Base-by-base conservation (phyloP, 2,888 invertebrate species). In the Melipona bicolor region DNA sequence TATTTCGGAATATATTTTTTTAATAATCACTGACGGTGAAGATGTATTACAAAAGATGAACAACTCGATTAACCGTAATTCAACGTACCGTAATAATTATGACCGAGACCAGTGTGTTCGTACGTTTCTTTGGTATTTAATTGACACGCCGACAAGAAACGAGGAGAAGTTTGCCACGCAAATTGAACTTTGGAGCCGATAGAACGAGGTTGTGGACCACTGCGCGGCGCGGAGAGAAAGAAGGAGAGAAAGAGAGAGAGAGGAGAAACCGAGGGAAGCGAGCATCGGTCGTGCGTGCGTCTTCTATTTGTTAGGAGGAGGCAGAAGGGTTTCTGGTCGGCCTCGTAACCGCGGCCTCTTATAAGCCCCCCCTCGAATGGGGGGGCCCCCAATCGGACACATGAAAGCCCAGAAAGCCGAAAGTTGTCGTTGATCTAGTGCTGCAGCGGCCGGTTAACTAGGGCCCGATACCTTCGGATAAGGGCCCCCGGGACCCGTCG, bases 381-480 rank as follows among this genome's bases (percentile, higher is more conserved):
- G 89, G 86, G 89, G 87, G 87, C 89, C 89, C 89, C 88, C 86
- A 87, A 88, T 91, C 89, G 91, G 92, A 92, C 90, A 93, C 93
- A 93, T 93, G 91, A 94, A 94, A 94, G 93, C 91, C 43, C 91
- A 88, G 91, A 90, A 91, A 87, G 92, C 94, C 93, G 93, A 93
- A 93, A 93, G 88, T 89, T 92, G 93, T 93, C 93, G 93, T 93
- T 94, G 93, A 94, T 94, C 94, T 94, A 94, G 94, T 94, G 93
- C 92, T 88, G 87, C 86, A 89, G 84, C 91, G 83, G 87, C 88
- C 91, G 91, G 91, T 93, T 94, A 93, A 93, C 93, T 93, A 93
- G 92, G 91, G 89, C 90, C 90, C 90, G 91, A 92, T 92, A 92
- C 91, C 89, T 89, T 90, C 88, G 91, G 93, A 93, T 93, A 93